Evolutionary conservation across 2,888 invertebrate genomes (phyloP), one percentile per base, ranked within the genome.

Genomic region (Drosophila heteroneura): DNA sequence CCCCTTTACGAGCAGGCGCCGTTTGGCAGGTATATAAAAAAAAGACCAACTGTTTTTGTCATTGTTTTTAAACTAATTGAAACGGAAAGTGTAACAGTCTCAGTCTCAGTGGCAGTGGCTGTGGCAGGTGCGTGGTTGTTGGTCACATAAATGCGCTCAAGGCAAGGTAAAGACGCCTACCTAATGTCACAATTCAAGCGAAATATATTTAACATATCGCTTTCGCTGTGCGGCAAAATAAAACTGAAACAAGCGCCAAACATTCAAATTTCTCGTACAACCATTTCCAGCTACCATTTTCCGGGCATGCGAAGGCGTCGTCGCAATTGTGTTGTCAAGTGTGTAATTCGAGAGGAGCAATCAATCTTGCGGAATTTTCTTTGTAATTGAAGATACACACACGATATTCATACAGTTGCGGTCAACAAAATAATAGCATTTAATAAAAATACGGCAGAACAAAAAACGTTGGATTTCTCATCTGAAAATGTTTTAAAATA

Each of bases 171-270:
- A 65, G 83, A 80, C 89, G 86, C 87, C 81, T 82, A 84, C 88
- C 67, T 84, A 85, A 85, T 89, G 75, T 66, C 75, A 58, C 70
- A 56, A 67, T 85, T 85, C 88, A 60, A 39, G 76, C 39, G 88
- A 85, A 85, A 70, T 74, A 62, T 37, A 22, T n/a, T 35, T 19
- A 54, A 54, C 26, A 52, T 32, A 56, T 69, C 53, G 81, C 90
- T 84, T 89, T 87, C 89, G 70, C 83, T 70, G 65, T 39, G 49
- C 61, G 62, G 12, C 47, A 22, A 7, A 26, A 6, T 14, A 51
- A 47, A 2, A 35, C 12, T 28, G 10, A 67, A 32, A 3, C 37
- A 33, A 35, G 32, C 1, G 6, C 12, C 16, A 26, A 26, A 33
- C 10, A 41, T 41, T 41, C 41, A 41, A 32, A 41, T 39, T 32